phyloP scores from a whole-genome alignment of 2,113 vertebrate genomes.

The Misgurnus mizolepis region DNA sequence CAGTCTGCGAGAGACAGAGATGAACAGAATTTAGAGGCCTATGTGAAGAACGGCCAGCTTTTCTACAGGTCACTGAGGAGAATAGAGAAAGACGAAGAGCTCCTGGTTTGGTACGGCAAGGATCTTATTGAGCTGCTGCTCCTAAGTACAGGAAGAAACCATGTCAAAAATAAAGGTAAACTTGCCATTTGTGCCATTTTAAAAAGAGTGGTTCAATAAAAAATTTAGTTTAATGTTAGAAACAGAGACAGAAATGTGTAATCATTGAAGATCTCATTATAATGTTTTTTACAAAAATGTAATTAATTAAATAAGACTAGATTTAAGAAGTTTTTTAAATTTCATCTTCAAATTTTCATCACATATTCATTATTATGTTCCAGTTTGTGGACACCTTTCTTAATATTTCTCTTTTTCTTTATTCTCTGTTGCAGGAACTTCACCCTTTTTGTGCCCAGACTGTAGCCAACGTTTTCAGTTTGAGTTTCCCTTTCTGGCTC shows the following conservation, averaged over 20 bases:
- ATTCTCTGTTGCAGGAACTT: slow-evolving; percentile 72
- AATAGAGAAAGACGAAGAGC: slow-evolving; percentile 95
- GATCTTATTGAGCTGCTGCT: slow-evolving; percentile 91
- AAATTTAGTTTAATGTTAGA: too few relatives aligned
- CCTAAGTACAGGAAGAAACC: slow-evolving; percentile 78
- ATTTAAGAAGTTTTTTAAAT: neutral
- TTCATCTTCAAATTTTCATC: neutral
- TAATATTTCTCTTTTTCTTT: slow-evolving; percentile 28
- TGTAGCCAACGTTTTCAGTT: slow-evolving; percentile 97
- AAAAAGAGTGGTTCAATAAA: too few relatives aligned
- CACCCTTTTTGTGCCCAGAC: slow-evolving; percentile 85
- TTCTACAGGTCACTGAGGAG: slow-evolving; percentile 94
- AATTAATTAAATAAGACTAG: neutral
- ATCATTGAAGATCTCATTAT: too few relatives aligned
- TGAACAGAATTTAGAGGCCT: slow-evolving; percentile 97
- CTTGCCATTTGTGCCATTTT: too few relatives aligned
- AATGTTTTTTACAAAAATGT: too few relatives aligned
- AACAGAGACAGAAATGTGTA: too few relatives aligned
- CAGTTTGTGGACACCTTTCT: neutral
- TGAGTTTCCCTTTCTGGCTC: slow-evolving; percentile 91
- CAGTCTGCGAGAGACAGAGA: slow-evolving; percentile 93
- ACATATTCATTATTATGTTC: neutral
- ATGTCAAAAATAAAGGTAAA: slow-evolving; percentile 85
- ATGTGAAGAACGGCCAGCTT: slow-evolving; percentile 96
- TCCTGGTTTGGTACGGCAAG: slow-evolving; percentile 97